These are phyloP conservation scores for Nasonovia ribisnigri DNA, from an alignment of 2,888 invertebrate species.

Conservation along the genomic window DNA sequence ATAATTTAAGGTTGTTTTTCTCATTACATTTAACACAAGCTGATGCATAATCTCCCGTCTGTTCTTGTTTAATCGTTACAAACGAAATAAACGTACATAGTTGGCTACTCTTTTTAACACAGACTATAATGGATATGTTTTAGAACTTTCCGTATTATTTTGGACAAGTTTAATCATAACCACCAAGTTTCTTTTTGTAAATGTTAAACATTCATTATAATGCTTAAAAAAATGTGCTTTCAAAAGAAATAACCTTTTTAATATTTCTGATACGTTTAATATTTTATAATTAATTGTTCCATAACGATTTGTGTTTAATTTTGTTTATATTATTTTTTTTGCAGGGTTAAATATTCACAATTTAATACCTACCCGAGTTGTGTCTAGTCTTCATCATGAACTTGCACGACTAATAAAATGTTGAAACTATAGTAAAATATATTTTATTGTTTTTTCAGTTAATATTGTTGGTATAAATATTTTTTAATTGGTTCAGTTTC, in stretches of 20 bases:
- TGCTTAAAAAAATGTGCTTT: background rate
- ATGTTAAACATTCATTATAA: conserved; percentile 23
- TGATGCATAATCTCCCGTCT: conserved; percentile 49
- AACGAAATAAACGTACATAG: conserved; percentile 48
- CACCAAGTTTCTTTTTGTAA: conserved; percentile 34
- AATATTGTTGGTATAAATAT: background rate
- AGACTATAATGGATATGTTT: conserved; percentile 42
- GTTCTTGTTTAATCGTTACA: conserved; percentile 57
- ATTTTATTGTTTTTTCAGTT: background rate
- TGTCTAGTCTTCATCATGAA: background rate
- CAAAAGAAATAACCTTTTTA: background rate
- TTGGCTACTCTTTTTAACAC: conserved; percentile 32
- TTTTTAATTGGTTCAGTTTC: background rate
- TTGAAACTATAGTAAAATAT: background rate
- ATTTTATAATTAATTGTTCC: background rate
- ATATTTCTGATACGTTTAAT: conserved; percentile 1
- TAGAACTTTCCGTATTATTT: conserved; percentile 49
- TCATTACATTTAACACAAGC: conserved; percentile 54
- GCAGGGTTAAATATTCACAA: background rate
- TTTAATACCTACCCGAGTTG: background rate
- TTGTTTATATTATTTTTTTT: background rate
- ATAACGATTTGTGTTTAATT: background rate
- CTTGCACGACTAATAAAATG: background rate
- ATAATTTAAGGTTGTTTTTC: conserved; percentile 55
- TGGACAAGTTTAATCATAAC: conserved; percentile 54